phyloP scores from a whole-genome alignment of 2,113 vertebrate genomes.

The Chrysemys picta region DNA sequence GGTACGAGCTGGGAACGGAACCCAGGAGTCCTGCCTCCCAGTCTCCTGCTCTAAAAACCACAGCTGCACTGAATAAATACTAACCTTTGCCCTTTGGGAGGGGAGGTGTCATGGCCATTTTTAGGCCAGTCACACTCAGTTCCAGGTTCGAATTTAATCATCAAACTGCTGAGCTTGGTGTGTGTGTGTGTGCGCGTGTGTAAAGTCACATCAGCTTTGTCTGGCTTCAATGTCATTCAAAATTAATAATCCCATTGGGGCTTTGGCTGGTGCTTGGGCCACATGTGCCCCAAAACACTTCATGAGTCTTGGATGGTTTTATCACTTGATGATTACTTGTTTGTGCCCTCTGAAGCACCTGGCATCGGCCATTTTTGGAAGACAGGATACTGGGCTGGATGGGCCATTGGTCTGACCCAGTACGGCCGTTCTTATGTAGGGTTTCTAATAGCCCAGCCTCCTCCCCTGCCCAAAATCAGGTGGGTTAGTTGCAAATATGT shows the following conservation, averaged over 20 bases:
- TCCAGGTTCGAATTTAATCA: not conserved
- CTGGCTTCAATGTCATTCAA: not conserved
- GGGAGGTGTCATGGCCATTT: not conserved
- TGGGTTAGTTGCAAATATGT: not conserved
- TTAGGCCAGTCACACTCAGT: not conserved
- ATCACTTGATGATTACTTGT: too few species aligned
- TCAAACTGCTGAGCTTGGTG: not conserved
- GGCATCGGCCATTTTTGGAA: too few species aligned
- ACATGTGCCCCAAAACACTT: not conserved
- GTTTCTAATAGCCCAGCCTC: not conserved
- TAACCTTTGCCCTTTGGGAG: not conserved
- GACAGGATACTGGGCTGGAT: too few species aligned
- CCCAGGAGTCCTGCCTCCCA: not conserved
- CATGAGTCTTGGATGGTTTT: not conserved
- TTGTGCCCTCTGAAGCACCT: too few species aligned
- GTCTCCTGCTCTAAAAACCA: not conserved
- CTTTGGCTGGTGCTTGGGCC: not conserved
- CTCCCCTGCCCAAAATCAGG: not conserved
- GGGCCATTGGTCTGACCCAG: too few species aligned
- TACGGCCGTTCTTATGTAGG: too few species aligned
- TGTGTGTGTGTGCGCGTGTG: accelerated
- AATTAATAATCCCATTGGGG: not conserved
- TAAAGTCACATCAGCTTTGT: not conserved
- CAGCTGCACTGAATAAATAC: not conserved
- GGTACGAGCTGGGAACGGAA: not conserved